phyloP scores from a whole-genome alignment of 2,888 invertebrate species.

The Dryocosmus kuriphilus region DNA sequence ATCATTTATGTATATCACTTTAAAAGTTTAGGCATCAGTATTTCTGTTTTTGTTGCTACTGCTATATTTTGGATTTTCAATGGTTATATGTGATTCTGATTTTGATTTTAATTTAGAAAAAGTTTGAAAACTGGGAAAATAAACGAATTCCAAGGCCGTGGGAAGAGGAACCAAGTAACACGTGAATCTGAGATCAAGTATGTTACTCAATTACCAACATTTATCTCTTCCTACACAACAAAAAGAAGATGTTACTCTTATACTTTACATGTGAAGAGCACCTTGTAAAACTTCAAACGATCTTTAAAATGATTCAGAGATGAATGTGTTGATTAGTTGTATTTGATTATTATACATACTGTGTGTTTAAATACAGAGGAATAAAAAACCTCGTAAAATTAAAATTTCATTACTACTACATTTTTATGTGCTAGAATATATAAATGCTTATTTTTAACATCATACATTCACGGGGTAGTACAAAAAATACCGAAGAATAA shows the following conservation, averaged over 20 bases:
- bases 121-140: constrained; percentile 92
- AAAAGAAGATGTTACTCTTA: not conserved
- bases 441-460: not conserved
- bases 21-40: no score
- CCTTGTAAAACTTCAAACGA: not conserved
- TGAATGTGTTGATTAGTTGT: not conserved
- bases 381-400: not conserved
- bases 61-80: not conserved
- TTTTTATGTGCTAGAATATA: not conserved
- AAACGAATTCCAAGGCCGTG: constrained; percentile 91
- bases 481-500: no score
- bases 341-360: not conserved
- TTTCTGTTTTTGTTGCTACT: no score
- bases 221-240: not conserved
- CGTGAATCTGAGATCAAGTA: not conserved
- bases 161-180: constrained; percentile 80
- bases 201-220: not conserved
- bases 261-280: not conserved
- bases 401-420: not conserved
- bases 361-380: not conserved
- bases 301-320: not conserved
- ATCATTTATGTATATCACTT: no score
- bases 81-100: not conserved
- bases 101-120: constrained; percentile 75
- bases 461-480: no score